phyloP scores from a whole-genome alignment of 2,113 vertebrate genomes.

The Suncus etruscus region DNA sequence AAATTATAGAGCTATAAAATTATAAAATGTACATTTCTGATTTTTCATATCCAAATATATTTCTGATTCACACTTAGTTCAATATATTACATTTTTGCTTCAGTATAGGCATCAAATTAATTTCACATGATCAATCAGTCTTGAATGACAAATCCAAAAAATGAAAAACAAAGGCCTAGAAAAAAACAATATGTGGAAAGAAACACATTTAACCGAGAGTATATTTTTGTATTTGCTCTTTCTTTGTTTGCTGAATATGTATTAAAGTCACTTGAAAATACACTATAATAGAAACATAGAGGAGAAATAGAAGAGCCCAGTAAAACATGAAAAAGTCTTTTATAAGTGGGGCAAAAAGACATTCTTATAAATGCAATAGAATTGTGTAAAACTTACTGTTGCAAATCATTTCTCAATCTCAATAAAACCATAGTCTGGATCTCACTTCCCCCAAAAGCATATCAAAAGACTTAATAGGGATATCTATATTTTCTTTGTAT shows the following conservation, averaged over 20 bases:
- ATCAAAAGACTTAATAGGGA: too few species aligned
- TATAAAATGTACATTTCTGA: not conserved
- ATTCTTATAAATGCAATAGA: not conserved
- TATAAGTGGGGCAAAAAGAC: not conserved
- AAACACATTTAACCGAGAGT: not conserved
- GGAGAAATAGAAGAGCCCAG: not conserved
- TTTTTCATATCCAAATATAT: not conserved
- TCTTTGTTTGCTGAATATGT: not conserved
- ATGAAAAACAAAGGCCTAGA: not conserved
- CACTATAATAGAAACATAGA: not conserved
- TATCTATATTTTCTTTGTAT: too few species aligned
- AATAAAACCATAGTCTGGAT: too few species aligned
- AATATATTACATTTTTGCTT: not conserved
- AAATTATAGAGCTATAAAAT: not conserved
- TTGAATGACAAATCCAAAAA: not conserved
- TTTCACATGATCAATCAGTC: not conserved
- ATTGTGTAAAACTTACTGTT: slow-evolving; percentile 10
- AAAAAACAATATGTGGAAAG: not conserved
- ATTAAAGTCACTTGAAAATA: not conserved
- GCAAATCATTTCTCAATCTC: too few species aligned
- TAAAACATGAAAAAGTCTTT: not conserved
- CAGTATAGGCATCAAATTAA: not conserved
- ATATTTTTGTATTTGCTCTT: not conserved
- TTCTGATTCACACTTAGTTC: not conserved
- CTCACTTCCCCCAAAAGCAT: too few species aligned